Evolutionary conservation across 2,113 vertebrate species (phyloP).

Genomic region (Hyaena hyaena): DNA sequence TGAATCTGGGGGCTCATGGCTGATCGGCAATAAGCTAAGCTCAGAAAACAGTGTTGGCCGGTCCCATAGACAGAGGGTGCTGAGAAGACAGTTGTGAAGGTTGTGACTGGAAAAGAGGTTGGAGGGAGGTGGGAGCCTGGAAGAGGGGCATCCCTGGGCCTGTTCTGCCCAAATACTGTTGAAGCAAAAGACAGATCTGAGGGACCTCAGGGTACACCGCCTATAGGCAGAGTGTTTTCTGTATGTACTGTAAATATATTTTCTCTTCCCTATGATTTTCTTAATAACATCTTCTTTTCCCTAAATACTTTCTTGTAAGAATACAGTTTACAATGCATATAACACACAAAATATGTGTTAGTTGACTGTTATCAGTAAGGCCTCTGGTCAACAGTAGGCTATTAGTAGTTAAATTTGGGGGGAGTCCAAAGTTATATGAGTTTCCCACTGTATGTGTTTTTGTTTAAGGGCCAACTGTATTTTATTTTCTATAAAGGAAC

Average conservation of each 20-base stretch:
- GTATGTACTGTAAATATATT: background rate
- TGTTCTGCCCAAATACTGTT: background rate
- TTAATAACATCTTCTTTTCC: background rate
- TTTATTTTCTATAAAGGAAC: background rate
- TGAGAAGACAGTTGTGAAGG: background rate
- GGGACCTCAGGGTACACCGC: background rate
- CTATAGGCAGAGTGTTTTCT: background rate
- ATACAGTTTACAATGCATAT: background rate
- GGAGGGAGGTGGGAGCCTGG: background rate
- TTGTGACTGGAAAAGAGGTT: background rate
- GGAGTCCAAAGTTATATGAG: no score
- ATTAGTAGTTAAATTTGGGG: background rate
- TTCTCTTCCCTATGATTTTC: background rate
- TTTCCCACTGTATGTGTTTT: background rate
- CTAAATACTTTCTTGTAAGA: background rate
- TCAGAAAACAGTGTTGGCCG: background rate
- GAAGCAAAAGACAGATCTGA: background rate
- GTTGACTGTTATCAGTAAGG: background rate
- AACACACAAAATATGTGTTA: background rate
- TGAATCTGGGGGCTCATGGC: slow-evolving; percentile 55
- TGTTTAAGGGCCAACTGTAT: background rate
- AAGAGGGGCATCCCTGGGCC: background rate
- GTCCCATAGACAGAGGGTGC: background rate
- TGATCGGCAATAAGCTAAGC: background rate
- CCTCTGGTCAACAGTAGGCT: background rate